Percentiles rank a stretch among this genome's conserved stretches.
Evolutionary conservation across 1,140 invertebrate genomes (phyloP).

Genomic region (Sitobion miscanthi): DNA sequence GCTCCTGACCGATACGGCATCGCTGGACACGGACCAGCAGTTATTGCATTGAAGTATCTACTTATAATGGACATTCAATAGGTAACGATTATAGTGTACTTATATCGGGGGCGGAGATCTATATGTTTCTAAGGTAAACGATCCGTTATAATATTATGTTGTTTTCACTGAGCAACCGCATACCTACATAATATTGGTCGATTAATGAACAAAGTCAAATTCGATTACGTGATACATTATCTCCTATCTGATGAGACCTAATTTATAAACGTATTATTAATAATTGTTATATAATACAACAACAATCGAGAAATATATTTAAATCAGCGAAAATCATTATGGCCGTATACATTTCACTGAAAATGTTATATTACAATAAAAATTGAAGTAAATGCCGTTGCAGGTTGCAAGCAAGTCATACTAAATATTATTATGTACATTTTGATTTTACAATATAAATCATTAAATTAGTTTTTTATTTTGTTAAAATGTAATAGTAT

Average conservation of each 20-base stretch:
- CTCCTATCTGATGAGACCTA: background rate
- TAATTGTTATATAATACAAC: background rate
- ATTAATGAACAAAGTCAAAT: background rate
- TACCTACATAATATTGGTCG: background rate
- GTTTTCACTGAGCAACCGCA: background rate
- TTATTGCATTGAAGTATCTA: background rate
- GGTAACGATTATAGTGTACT: background rate
- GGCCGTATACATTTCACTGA: background rate
- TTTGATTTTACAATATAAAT: no score
- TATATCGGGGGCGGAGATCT: slow-evolving; percentile 1
- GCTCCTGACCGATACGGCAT: background rate
- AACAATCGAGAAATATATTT: background rate
- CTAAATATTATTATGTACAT: no score
- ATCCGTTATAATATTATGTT: background rate
- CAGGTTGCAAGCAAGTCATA: background rate
- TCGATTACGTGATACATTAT: background rate
- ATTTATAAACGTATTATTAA: background rate
- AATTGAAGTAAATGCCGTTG: no score
- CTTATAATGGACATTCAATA: background rate
- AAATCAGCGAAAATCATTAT: background rate
- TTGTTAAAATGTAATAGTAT: no score
- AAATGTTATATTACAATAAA: background rate
- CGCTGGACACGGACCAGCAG: background rate
- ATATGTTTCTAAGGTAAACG: background rate
- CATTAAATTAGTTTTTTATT: no score